These are phyloP conservation scores for Mustela lutreola DNA, from an alignment of 2,113 vertebrate species.

Conservation along the genomic window DNA sequence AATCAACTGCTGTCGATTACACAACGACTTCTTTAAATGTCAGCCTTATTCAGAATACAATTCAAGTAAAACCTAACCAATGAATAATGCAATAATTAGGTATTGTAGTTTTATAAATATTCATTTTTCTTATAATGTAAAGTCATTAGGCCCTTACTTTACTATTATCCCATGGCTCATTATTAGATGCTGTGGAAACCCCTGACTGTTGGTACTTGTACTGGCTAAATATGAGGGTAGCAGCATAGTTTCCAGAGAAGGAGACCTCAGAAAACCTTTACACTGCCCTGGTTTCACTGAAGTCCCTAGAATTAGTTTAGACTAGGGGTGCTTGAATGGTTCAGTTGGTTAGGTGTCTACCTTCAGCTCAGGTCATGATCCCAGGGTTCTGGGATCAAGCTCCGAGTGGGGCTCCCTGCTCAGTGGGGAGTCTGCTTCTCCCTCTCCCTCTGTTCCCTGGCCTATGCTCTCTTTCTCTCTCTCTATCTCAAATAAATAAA, in stretches of 20 bases:
- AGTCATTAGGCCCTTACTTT: neutral
- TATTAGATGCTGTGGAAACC: neutral
- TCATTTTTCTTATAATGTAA: neutral
- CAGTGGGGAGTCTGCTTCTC: too few relatives aligned
- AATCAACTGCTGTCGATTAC: slow-evolving; percentile 15
- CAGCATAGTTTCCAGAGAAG: neutral
- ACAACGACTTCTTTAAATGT: neutral
- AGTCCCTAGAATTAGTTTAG: neutral
- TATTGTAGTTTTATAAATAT: neutral
- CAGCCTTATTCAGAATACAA: neutral
- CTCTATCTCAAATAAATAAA: too few relatives aligned
- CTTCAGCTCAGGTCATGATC: too few relatives aligned
- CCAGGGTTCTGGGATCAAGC: too few relatives aligned
- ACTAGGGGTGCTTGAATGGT: neutral
- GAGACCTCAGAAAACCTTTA: neutral
- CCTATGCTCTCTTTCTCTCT: too few relatives aligned
- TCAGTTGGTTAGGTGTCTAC: too few relatives aligned
- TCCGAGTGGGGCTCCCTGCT: too few relatives aligned
- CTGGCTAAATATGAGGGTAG: neutral
- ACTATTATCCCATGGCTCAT: neutral
- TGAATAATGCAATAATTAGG: slow-evolving; percentile 1
- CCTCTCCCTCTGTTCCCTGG: too few relatives aligned
- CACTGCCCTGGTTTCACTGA: neutral
- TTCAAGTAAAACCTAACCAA: slow-evolving; percentile 40
- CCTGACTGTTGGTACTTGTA: neutral